Evolutionary conservation across 2,888 invertebrate species (phyloP), one percentile per base, ranked within the genome.

Genomic region (Cephus sareptanus): DNA sequence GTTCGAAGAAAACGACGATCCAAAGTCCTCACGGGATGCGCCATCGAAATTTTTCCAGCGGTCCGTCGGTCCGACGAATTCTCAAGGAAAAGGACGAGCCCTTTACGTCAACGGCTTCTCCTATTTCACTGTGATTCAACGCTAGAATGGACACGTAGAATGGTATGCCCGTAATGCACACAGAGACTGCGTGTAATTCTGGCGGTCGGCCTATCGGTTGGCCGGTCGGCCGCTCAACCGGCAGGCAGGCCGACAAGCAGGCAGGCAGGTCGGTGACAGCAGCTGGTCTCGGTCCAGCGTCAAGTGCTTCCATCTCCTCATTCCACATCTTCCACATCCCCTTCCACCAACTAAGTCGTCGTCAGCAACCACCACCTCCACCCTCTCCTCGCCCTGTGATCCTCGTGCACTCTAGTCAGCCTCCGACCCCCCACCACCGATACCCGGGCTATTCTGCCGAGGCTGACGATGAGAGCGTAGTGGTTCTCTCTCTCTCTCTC

Each of bases 211-310:
- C 56, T 56, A 56, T 56, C 56, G 56, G 56, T 56, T 23, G 56
- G 23, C 56, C 56, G 56, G 56, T 56, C 56, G 56, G 56, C 56
- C 23, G 56, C 56, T 56, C 79, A 77, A 69, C 76, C 77, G 70
- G 77, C 76, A 74, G 77, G 79, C 75, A 80, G 76, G 75, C 73
- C 75, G 78, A 75, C 68, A 30, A 71, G 77, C 56, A 75, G 80
- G 74, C 79, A 76, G 80, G 74, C 79, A 83, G 79, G 80, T 86
- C 83, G 83, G 81, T 85, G 87, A 89, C 87, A 86, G 88, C 87
- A 87, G 86, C 87, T 89, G 87, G 86, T 87, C 84, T 81, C 82
- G 86, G 86, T 87, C 87, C 85, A 85, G 85, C 81, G 79, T 78
- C 81, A 78, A 75, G 77, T 80, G 75, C 77, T 79, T 70, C 79